Evolutionary conservation across 2,113 vertebrate species (phyloP).

Genomic region (Ceratotherium simum): DNA sequence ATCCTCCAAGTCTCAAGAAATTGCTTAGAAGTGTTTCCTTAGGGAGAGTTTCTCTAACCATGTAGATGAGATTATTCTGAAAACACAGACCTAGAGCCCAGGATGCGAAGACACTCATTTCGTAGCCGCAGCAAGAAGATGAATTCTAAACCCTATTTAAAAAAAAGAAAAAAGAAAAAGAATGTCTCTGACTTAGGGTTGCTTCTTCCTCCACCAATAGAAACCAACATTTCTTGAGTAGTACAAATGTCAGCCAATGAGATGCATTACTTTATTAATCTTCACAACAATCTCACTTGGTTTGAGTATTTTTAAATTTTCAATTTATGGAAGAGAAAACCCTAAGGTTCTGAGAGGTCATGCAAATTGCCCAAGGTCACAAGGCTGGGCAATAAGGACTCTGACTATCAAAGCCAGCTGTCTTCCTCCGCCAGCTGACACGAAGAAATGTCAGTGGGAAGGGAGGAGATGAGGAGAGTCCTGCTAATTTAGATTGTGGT

Average conservation of each 20-base stretch:
- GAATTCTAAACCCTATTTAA: background rate
- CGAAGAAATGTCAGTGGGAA: background rate
- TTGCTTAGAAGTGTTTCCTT: background rate
- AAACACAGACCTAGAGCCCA: background rate
- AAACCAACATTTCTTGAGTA: background rate
- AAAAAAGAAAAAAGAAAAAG: background rate
- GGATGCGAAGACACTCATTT: background rate
- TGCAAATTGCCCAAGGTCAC: background rate
- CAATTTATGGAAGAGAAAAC: background rate
- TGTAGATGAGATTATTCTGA: background rate
- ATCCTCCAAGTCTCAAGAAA: background rate
- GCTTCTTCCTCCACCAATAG: background rate
- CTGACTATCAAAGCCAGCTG: background rate
- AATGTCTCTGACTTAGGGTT: background rate
- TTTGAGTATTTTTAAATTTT: background rate
- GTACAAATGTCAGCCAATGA: background rate
- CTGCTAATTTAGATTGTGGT: background rate
- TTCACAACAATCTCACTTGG: background rate
- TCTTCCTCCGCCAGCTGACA: background rate
- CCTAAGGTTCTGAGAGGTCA: background rate
- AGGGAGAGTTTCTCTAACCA: background rate
- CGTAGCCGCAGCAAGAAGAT: background rate
- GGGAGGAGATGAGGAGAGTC: background rate
- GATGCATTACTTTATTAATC: background rate
- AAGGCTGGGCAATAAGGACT: background rate